These are phyloP conservation scores for Sebastes cheni DNA, from an alignment of 2,797 vertebrate genomes.

Conservation along the genomic window DNA sequence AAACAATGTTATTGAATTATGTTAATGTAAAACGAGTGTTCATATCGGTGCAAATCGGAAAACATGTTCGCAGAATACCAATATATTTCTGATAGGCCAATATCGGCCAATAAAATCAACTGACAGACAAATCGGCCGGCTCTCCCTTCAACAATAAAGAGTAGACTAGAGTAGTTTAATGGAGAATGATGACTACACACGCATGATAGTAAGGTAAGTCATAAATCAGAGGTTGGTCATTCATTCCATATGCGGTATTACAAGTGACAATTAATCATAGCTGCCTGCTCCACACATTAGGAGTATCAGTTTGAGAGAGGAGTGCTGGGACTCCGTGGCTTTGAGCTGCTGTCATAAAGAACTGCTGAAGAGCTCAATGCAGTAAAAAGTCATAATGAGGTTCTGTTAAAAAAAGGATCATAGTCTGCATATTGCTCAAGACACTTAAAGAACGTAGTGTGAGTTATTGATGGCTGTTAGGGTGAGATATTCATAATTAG, in stretches of 20 bases:
- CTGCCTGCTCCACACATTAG: constrained; percentile 3
- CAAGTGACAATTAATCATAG: constrained; percentile 42
- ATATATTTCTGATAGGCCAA: no score
- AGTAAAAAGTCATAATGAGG: constrained; percentile 23
- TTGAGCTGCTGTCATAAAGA: constrained; percentile 32
- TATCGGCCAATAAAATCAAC: no score
- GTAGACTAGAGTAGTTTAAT: constrained; percentile 3
- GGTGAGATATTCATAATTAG: no score
- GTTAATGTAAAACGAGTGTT: no score
- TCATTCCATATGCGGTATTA: constrained; percentile 26
- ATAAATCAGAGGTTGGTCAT: constrained; percentile 29
- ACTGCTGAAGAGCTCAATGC: constrained; percentile 8
- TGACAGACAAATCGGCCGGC: no score
- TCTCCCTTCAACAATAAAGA: constrained; percentile 1
- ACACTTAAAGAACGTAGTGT: neutral
- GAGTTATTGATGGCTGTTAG: neutral
- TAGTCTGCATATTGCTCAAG: constrained; percentile 18
- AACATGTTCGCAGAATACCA: no score
- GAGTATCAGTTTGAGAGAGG: constrained; percentile 2
- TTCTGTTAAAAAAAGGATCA: neutral
- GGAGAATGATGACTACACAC: constrained; percentile 24
- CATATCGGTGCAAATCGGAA: no score
- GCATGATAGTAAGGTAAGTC: neutral
- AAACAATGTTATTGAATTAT: no score
- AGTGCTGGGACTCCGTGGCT: neutral